Conservation (phyloP, 2,113 vertebrate genomes). For the Rhynchomys soricoides region DNA sequence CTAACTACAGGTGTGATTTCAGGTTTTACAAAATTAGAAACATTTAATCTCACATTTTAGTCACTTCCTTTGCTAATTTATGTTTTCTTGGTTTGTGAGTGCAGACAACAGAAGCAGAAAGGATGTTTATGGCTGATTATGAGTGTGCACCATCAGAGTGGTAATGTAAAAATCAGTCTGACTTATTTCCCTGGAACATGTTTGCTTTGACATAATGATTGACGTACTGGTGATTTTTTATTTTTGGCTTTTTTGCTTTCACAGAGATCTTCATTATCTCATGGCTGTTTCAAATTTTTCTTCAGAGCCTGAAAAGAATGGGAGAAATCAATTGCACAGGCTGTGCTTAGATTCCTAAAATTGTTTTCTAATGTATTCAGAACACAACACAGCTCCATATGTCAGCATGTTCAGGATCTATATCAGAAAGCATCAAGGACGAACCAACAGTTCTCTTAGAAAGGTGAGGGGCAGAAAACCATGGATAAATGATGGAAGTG, state of each 20-base stretch:
- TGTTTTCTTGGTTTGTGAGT: background rate
- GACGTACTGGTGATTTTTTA: constrained; percentile 25
- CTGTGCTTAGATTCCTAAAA: constrained; percentile 30
- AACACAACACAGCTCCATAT: background rate
- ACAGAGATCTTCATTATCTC: background rate
- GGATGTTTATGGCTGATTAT: background rate
- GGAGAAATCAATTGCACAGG: background rate
- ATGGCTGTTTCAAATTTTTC: background rate
- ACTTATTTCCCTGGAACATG: constrained; percentile 30
- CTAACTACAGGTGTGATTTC: background rate
- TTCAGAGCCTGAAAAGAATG: background rate
- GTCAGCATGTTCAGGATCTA: background rate
- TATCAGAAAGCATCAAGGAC: background rate
- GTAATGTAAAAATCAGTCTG: constrained; percentile 54
- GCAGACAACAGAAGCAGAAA: background rate
- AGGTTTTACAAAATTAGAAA: constrained; percentile 28
- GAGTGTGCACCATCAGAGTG: constrained; percentile 41
- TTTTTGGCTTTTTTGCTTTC: constrained; percentile 37
- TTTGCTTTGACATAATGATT: constrained; percentile 58
- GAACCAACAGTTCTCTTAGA: background rate
- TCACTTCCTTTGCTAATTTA: constrained; percentile 18
- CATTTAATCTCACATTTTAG: constrained; percentile 6
- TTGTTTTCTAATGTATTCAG: background rate
- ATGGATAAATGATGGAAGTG: background rate
- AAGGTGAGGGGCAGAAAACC: background rate